Evolutionary conservation across 2,888 invertebrate species (phyloP), one percentile per base, ranked within the genome.

Genomic region (Parnassius smintheus): DNA sequence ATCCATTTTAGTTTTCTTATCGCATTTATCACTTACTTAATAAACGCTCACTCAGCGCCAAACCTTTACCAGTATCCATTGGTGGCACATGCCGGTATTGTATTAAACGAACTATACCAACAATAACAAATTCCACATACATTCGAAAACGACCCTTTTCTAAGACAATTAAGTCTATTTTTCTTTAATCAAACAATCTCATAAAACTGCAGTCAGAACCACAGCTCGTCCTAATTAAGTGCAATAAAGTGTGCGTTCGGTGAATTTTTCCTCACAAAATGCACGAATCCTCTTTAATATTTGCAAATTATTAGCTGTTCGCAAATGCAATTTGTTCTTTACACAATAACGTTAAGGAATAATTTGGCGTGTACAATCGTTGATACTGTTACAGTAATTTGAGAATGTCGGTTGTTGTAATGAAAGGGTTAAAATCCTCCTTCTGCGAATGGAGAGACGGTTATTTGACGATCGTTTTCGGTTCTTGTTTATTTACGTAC

Each of bases 11-110:
- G 25, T 35, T 58, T 48, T 58, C n/a, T 41, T n/a, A 13, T 9
- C 9, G 9, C 48, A 11, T 50, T 41, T 44, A 53, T 55, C 41
- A 45, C 49, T 55, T 49, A 25, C 8, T 53, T 57, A 63, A 65
- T 65, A 56, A 49, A 64, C 76, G 75, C 75, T 75, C 7, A 44
- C 54, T 76, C 64, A 71, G 42, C 51, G 62, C 9, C 73, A 52
- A 65, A 56, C 72, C 61, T 57, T 70, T 63, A 64, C 67, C 67
- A 67, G 53, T 65, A 66, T 69, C 80, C 72, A 80, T 83, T 81
- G 71, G 56, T 67, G 71, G 71, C 83, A 82, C 74, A 78, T 78
- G 81, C 73, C 66, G 73, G 63, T 76, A 73, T 73, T 74, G 77
- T 73, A 70, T 69, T 70, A 73, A 81, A 80, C 74, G 75, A 73